Base-by-base conservation (phyloP, 2,888 invertebrate species). In the Drosophila emarginata region DNA sequence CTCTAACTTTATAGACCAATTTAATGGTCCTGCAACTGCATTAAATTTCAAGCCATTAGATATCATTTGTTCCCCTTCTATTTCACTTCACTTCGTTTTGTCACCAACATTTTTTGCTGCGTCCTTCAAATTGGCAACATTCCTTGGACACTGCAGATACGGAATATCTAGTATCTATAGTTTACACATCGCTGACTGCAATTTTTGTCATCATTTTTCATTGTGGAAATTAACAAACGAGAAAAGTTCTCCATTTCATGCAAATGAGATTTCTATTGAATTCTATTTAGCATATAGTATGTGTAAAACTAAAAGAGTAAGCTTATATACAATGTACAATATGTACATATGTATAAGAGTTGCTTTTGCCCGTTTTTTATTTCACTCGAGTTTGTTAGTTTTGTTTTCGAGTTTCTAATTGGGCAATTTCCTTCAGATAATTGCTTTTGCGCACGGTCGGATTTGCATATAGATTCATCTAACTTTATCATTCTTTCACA, bases 381-480 rank as follows among this genome's bases (percentile, higher is more conserved):
- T 32, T 11, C 11, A 1, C 11, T 32, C 2, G 32, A 9, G 60
- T 45, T 64, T 66, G 61, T 71, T 63, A 72, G 57, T 69, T 57
- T 57, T 73, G 65, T 67, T 85, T 87, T 72, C 60, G 66, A 61
- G 32, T 32, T 52, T 62, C 71, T 80, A 89, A 87, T 84, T 87
- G 88, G 60, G 66, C 78, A 83, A 87, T 87, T 87, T 87, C 86
- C 86, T 70, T 76, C 53, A 45, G 67, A 61, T 89, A 87, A 89
- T 86, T 83, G 88, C 68, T 82, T 85, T 86, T 61, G 59, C 51
- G 32, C 58, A 39, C 68, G 62, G 50, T 32, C 36, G 52, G 28
- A 50, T 67, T 40, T 28, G 72, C 40, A 56, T 69, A 52, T 39
- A 11, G 67, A 53, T 60, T 26, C 61, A 7, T 39, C 21, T 57